phyloP scores from a whole-genome alignment of 2,888 invertebrate species.

The Linyphia triangularis region DNA sequence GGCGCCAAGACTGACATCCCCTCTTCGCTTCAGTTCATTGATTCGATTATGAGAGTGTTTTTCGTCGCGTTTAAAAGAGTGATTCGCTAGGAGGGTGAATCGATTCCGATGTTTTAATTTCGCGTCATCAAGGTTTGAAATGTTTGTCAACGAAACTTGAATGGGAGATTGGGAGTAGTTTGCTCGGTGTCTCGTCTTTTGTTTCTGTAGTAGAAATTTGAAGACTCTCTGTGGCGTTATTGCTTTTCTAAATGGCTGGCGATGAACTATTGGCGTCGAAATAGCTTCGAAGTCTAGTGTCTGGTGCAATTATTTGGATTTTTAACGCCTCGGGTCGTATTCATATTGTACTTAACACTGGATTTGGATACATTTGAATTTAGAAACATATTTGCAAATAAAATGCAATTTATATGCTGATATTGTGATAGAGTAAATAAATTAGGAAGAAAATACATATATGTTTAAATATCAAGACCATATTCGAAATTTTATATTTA shows the following conservation, averaged over 20 bases:
- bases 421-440: no score
- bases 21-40: constrained; percentile 45
- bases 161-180: constrained; percentile 12
- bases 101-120: constrained; percentile 41
- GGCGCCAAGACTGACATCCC: constrained; percentile 54
- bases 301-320: not conserved
- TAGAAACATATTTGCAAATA: no score
- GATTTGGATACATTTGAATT: no score
- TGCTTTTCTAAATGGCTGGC: not conserved
- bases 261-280: not conserved
- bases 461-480: no score
- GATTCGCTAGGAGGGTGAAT: not conserved
- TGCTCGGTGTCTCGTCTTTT: constrained; percentile 6
- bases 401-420: no score
- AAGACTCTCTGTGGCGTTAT: not conserved
- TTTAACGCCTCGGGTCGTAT: not conserved
- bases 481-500: no score
- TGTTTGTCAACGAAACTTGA: constrained; percentile 22
- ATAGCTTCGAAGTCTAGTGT: not conserved
- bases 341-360: no score
- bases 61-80: constrained; percentile 25
- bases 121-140: not conserved
- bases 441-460: no score
- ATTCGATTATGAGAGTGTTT: constrained; percentile 58
- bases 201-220: not conserved